Base-by-base conservation (phyloP, 2,888 invertebrate genomes). In the Rhaphigaster nebulosa region DNA sequence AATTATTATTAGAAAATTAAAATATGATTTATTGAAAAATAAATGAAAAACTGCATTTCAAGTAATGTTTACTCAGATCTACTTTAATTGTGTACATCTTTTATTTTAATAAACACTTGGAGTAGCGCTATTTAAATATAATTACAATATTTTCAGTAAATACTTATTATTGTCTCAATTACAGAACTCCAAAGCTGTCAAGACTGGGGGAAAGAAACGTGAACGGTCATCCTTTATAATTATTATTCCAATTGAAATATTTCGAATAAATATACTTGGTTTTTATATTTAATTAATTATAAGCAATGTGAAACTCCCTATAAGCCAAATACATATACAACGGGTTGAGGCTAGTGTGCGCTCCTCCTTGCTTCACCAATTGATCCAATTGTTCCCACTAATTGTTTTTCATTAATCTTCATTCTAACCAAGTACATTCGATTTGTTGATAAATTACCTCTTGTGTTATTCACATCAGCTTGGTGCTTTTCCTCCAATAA, bases 361-460 rank as follows among this genome's bases (percentile, higher is more conserved):
- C 65, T 65, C 38, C n/a, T 38, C 3, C n/a, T n/a, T n/a, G 23
- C 23, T 41, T 41, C 80, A 41, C 80, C 65, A 65, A 80, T 80
- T 80, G 80, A 80, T 41, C 80, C 80, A 38, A 80, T 80, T 80
- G 80, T 80, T 80, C 80, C 20, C 80, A 38, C 80, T 80, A 80
- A 80, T 80, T 80, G 80, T 80, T 41, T 38, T 41, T 41, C 80
- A 80, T 80, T 80, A 80, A 80, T 80, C 80, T 80, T 80, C 80
- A 80, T 80, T 80, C 80, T 80, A 41, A 41, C 80, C 38, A 23
- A 41, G 80, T 41, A 80, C 80, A 41, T 80, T 80, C 80, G 5
- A 80, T 80, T 80, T 80, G 80, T 80, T 80, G 80, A 80, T 80
- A 80, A 80, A 80, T 80, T 80, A 80, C 80, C 80, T 80, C 80